Base-by-base conservation (phyloP, 1,140 invertebrate species). In the Schlechtendalia chinensis region DNA sequence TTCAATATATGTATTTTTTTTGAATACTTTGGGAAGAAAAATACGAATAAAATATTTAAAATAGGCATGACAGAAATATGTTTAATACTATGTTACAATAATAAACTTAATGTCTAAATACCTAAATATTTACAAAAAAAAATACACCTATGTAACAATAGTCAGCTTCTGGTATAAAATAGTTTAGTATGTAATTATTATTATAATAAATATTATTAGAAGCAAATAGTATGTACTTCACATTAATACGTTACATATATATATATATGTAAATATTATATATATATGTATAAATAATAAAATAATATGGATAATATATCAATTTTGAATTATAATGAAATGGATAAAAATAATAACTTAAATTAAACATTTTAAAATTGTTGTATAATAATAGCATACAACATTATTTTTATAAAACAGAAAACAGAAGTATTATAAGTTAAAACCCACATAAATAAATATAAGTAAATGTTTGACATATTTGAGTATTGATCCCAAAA, bases 151-250 rank as follows among this genome's bases (percentile, higher is more conserved):
- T 17, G 24, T 32, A 75, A 75, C 53, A 75, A 75, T 56, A 58
- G 53, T 75, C 12, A 75, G 53, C 12, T 75, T 56, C 53, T 39
- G 72, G 29, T 75, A 75, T 75, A 75, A 72, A 72, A 50, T 53
- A 72, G 29, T 74, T 74, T 29, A 32, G 12, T 75, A 53, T 17
- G 1, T 56, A 56, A 39, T 39, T 56, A 56, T 39, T 56, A 56
- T 22, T 27, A 72, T 72, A 17, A 72, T 72, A 19, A 56, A 75
- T 58, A 75, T 32, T 75, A 16, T 58, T 39, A 32, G 72, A 71
- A 75, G 72, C 19, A 75, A 75, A 32, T n/a, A n/a, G n/a, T n/a
- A n/a, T n/a, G 27, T n/a, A 75, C 54, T 75, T 75, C 72, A 32
- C 8, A 58, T 32, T 32, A 75, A 75, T 75, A 75, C 24, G 58